These are phyloP conservation scores for Bostrychus sinensis DNA, from an alignment of 2,113 vertebrate species.

Conservation along the genomic window DNA sequence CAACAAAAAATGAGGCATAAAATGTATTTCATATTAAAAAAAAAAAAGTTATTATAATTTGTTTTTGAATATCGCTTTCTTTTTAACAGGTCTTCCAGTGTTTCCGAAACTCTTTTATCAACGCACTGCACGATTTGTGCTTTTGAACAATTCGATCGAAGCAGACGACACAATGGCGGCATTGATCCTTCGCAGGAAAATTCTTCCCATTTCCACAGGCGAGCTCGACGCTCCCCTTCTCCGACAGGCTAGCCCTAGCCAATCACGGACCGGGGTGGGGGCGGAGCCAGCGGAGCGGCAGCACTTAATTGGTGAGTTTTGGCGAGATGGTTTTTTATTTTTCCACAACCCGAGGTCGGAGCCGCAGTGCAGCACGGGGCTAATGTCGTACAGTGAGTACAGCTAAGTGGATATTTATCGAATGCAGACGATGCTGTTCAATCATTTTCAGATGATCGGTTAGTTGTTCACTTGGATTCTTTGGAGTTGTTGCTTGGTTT, in stretches of 20 bases:
- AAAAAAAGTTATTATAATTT: background rate
- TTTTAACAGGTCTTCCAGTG: slow-evolving; percentile 71
- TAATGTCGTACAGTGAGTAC: slow-evolving; percentile 87
- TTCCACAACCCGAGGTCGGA: slow-evolving; percentile 82
- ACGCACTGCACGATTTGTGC: slow-evolving; percentile 62
- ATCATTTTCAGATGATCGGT: slow-evolving; percentile 83
- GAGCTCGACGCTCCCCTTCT: slow-evolving; percentile 77
- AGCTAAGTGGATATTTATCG: slow-evolving; percentile 81
- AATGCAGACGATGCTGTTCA: slow-evolving; percentile 80
- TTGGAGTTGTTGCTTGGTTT: slow-evolving; percentile 57
- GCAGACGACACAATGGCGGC: slow-evolving; percentile 77
- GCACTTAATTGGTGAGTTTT: slow-evolving; percentile 85
- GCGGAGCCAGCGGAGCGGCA: slow-evolving; percentile 79
- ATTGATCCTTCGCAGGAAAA: slow-evolving; percentile 79
- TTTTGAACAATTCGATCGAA: slow-evolving; percentile 75
- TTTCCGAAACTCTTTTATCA: slow-evolving; percentile 48
- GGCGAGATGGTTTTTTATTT: slow-evolving; percentile 83
- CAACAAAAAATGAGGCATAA: background rate
- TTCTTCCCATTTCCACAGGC: slow-evolving; percentile 78
- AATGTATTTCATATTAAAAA: background rate
- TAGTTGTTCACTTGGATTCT: slow-evolving; percentile 74
- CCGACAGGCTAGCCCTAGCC: slow-evolving; percentile 81
- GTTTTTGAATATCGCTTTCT: background rate
- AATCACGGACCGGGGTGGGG: slow-evolving; percentile 76
- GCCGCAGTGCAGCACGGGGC: slow-evolving; percentile 84